phyloP scores from a whole-genome alignment of 2,113 vertebrate species.

The Cathartes aura region DNA sequence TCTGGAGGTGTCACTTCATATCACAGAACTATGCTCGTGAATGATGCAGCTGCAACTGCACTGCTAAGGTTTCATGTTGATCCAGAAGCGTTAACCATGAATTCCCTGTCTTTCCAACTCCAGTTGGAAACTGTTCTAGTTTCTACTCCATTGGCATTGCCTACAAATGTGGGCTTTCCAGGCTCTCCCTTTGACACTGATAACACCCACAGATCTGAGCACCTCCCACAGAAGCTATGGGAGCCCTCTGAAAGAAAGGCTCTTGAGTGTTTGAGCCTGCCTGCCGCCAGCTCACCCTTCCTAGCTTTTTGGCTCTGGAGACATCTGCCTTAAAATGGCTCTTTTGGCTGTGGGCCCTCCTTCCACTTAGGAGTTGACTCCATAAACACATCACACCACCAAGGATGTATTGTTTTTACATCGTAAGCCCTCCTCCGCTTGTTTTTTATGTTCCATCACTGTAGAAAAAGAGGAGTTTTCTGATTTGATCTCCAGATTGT shows the following conservation, averaged over 20 bases:
- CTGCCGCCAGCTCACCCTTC: background rate
- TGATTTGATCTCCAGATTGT: background rate
- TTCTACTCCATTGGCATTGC: background rate
- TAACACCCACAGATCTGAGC: background rate
- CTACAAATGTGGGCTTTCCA: background rate
- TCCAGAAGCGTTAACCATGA: background rate
- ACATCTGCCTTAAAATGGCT: background rate
- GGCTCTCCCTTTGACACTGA: background rate
- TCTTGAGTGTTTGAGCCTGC: background rate
- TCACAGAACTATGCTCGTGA: background rate
- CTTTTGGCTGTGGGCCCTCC: background rate
- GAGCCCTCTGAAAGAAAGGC: background rate
- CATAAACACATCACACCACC: background rate
- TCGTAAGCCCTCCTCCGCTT: rapidly evolving
- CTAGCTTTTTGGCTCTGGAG: background rate
- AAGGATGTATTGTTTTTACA: background rate
- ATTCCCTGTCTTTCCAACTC: background rate
- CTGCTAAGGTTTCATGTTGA: background rate
- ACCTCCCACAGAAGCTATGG: background rate
- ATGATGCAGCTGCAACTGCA: background rate
- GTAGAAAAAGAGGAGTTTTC: background rate
- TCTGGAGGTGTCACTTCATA: background rate
- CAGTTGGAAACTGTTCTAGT: background rate
- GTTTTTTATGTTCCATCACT: background rate
- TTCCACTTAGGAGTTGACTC: background rate